phyloP scores from a whole-genome alignment of 2,797 vertebrate genomes.

The Halcyon leucocephala region DNA sequence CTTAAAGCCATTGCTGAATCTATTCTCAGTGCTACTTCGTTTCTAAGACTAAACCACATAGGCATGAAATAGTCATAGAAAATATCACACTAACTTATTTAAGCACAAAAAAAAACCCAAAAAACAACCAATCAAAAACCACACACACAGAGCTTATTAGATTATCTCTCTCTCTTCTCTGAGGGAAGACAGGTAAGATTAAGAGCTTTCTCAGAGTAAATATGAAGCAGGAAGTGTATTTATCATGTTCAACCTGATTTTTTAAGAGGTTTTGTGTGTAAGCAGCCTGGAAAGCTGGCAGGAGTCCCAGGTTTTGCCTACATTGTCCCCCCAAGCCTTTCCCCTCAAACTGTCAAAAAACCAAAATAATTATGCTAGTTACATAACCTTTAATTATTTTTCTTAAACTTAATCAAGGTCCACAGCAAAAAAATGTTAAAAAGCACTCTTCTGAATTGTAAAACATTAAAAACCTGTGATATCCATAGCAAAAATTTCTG shows the following conservation, averaged over 20 bases:
- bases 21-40: not conserved
- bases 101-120: not conserved
- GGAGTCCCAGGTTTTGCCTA: not conserved
- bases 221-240: not conserved
- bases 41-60: not conserved
- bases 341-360: not conserved
- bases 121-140: not conserved
- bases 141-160: not conserved
- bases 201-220: not conserved
- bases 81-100: not conserved
- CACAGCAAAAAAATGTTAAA: not conserved
- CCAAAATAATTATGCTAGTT: not conserved
- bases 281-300: not conserved
- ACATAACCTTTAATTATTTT: not conserved
- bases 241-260: not conserved
- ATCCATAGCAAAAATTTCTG: not conserved
- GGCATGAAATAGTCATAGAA: not conserved
- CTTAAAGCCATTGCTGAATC: not conserved
- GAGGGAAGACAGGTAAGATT: not conserved
- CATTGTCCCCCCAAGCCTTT: not conserved
- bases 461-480: not conserved
- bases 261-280: not conserved
- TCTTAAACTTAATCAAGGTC: not conserved
- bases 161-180: not conserved
- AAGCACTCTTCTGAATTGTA: not conserved